Base-by-base conservation (phyloP, 53 echinoderm and acorn worm genomes). In the Echinometra lucunter region DNA sequence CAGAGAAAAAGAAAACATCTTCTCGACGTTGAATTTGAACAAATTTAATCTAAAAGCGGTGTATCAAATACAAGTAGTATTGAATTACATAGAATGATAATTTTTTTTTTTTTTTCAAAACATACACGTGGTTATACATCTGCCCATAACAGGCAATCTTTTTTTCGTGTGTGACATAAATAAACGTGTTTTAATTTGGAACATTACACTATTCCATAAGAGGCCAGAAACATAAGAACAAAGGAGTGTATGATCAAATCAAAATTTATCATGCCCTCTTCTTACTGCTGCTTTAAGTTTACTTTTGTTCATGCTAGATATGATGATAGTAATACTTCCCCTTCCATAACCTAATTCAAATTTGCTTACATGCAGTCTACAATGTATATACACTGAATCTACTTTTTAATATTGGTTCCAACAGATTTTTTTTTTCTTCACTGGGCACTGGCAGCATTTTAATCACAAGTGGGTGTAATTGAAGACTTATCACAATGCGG, bases 11-110 rank as follows among this genome's bases (percentile, higher is more conserved):
- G 44, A 37, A 11, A 37, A 89, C 60, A 16, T 27, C 19, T 89
- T 58, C 17, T 89, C 35, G 53, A 89, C 57, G 89, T 57, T 89
- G 89, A 89, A 89, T 89, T 89, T 57, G 89, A 89, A 89, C 89
- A 60, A 89, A 57, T 89, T 89, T 89, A 89, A 89, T 89, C 89
- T 89, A 57, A 58, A 89, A 60, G 89, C 60, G 60, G 89, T 89
- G 57, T 89, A 89, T 89, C 89, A 89, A 89, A 89, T 89, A 89
- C 89, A 89, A 58, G 89, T 58, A 89, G 60, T 89, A 89, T 58
- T 57, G 60, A 89, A 89, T 89, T 60, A 89, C 89, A 89, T 58
- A 89, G 60, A 83, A 83, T 83, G 83, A 83, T 83, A 83, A 83
- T 83, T 83, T 83, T 16, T 82, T n/a, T n/a, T n/a, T n/a, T n/a